Evolutionary conservation across 2,113 vertebrate species (phyloP).

Genomic region (Salminus brasiliensis): DNA sequence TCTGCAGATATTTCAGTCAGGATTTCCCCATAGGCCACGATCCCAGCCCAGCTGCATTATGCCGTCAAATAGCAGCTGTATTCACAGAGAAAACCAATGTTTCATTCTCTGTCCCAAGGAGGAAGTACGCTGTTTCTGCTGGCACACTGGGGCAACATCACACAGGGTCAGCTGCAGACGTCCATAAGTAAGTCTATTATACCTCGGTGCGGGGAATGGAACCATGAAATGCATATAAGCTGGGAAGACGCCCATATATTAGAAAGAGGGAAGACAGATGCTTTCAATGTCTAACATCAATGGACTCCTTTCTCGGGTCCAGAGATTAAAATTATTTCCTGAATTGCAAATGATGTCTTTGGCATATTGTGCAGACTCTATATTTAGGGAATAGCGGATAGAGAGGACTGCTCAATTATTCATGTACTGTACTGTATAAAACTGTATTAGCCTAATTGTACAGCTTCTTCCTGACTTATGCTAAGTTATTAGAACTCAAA

Average conservation of each 20-base stretch:
- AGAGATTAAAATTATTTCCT: constrained; percentile 24
- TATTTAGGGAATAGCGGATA: neutral
- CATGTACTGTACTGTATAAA: neutral
- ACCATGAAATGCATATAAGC: constrained; percentile 1
- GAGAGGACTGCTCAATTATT: neutral
- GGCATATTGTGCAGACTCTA: neutral
- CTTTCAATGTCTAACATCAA: neutral
- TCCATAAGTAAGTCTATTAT: constrained; percentile 34
- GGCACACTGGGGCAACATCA: constrained; percentile 11
- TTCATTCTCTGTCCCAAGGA: constrained; percentile 16
- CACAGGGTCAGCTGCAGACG: neutral
- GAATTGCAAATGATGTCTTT: neutral
- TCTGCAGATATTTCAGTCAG: constrained; percentile 35
- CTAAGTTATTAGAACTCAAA: neutral
- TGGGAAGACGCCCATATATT: neutral
- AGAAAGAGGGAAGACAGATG: neutral
- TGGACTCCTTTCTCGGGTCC: neutral
- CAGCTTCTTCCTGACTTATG: neutral
- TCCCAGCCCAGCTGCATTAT: constrained; percentile 36
- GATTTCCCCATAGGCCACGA: constrained; percentile 17
- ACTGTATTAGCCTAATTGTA: no score
- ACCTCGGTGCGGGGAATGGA: neutral
- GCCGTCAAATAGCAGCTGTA: constrained; percentile 24
- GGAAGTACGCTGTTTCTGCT: constrained; percentile 13
- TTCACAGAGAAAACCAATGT: constrained; percentile 40